phyloP scores from a whole-genome alignment of 2,797 vertebrate species.

The Psittacula echo region DNA sequence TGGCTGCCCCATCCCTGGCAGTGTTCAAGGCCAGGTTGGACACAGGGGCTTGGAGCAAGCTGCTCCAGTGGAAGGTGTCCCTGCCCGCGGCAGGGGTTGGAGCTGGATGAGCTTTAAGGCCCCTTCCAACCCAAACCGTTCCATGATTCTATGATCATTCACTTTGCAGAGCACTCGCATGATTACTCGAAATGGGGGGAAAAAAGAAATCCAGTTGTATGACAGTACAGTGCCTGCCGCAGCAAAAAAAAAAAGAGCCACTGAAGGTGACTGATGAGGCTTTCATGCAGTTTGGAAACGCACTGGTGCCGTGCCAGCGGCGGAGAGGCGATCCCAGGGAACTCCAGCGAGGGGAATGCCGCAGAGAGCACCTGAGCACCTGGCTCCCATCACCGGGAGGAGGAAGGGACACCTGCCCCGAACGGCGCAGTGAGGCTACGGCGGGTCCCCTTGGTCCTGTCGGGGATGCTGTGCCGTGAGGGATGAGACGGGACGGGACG shows the following conservation, averaged over 20 bases:
- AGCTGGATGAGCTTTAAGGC: too few relatives aligned
- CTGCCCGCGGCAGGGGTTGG: too few relatives aligned
- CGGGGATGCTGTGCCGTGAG: too few relatives aligned
- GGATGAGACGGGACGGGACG: too few relatives aligned
- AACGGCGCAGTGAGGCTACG: not conserved
- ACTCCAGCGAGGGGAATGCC: not conserved
- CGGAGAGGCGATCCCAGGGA: not conserved
- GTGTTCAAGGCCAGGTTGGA: too few relatives aligned
- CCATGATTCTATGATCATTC: not conserved
- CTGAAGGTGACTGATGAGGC: not conserved
- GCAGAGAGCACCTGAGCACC: not conserved
- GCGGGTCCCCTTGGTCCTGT: too few relatives aligned
- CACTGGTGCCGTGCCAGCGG: not conserved
- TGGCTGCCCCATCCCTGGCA: too few relatives aligned
- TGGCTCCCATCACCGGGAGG: not conserved
- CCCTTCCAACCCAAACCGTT: too few relatives aligned
- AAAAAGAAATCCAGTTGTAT: rapidly evolving
- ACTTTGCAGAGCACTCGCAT: not conserved
- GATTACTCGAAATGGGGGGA: not conserved
- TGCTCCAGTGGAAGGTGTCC: too few relatives aligned
- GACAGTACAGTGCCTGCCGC: not conserved
- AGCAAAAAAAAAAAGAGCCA: not conserved
- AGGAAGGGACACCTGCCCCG: not conserved
- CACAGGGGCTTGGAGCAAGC: too few relatives aligned
- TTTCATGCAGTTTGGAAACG: not conserved